Evolutionary conservation across 2,113 vertebrate genomes (phyloP), one percentile per base, ranked within the genome.

Genomic region (Calyptommatus sinebrachiatus): DNA sequence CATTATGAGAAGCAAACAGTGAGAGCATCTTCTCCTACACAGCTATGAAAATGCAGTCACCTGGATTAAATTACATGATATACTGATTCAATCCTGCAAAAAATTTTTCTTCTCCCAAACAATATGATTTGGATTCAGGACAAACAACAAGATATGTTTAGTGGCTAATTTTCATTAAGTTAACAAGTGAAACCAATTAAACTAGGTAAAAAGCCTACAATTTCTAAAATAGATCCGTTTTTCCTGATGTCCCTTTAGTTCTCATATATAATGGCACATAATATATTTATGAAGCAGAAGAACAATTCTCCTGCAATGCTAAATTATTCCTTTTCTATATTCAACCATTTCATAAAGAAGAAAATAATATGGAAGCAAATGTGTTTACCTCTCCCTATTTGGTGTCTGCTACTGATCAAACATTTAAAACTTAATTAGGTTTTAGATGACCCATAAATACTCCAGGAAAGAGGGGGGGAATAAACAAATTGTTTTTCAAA

Each of bases 381-480:
- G 48, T 80, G 62, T 73, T 79, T 0, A 1, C 63, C 7, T 53
- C 31, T 87, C 1, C 3, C 71, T 61, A 0, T 72, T 62, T 77
- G 70, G 80, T 45, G 75, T 79, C 60, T 80, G 31, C 62, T 77
- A 76, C 78, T 83, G 79, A 86, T 66, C 85, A 81, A 81, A 66
- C 70, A 72, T 46, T 45, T 82, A 66, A 28, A 83, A 80, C 76
- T 87, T 83, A 79, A 87, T 46, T 90, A 71, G 84, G 71, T 81
- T 88, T 86, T 12, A 85, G 86, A 87, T 85, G 79, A 79, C 45
- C 79, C 69, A 81, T 77, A 89, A 90, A 86, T 75, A 57, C 78
- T 77, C 81, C 66, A 74, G 63, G 26, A 73, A 79, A 60, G 71
- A 24, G 29, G 29, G 75, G 9, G 28, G 67, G 77, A 71, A 28